Evolutionary conservation across 2,888 invertebrate species (phyloP), one percentile per base, ranked within the genome.

Genomic region (Agrochola macilenta): DNA sequence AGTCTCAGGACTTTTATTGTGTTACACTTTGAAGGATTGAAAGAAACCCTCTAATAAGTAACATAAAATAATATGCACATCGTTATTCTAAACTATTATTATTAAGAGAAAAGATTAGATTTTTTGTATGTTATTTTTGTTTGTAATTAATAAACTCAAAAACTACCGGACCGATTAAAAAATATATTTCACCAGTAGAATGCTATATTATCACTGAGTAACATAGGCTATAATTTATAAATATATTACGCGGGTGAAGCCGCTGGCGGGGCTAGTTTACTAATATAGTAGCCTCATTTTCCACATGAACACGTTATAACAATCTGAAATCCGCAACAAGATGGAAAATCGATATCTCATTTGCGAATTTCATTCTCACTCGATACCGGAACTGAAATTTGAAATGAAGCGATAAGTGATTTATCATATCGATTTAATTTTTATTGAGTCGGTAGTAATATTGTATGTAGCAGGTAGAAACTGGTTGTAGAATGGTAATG

Each of bases 391-490:
- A 81, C 76, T 61, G 75, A 74, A 76, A 63, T 70, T 77, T 46
- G 11, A 74, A 79, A 75, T 66, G 68, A 61, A 71, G 54, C 60
- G 52, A 61, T 69, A 77, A 69, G 57, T 74, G 63, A 80, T 70
- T 64, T 74, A 78, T 71, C 63, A 70, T 61, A 78, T 79, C 72
- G 68, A 74, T 87, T 78, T 68, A 73, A 74, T 76, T 84, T 78
- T 79, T 78, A 86, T 86, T 71, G 66, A 72, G 71, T 74, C 52
- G 70, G n/a, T 74, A 77, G 30, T 68, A 39, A 69, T 66, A 76
- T 74, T 20, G 69, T 70, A 65, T 74, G 61, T 60, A 63, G 73
- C 39, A 57, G 9, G 63, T 69, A 64, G 17, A 71, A 78, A 78
- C 77, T 76, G 70, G 83, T 86, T 78, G 60, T 57, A 49, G 52